Evolutionary conservation across 2,888 invertebrate genomes (phyloP), one percentile per base, ranked within the genome.

Genomic region (Agrochola macilenta): DNA sequence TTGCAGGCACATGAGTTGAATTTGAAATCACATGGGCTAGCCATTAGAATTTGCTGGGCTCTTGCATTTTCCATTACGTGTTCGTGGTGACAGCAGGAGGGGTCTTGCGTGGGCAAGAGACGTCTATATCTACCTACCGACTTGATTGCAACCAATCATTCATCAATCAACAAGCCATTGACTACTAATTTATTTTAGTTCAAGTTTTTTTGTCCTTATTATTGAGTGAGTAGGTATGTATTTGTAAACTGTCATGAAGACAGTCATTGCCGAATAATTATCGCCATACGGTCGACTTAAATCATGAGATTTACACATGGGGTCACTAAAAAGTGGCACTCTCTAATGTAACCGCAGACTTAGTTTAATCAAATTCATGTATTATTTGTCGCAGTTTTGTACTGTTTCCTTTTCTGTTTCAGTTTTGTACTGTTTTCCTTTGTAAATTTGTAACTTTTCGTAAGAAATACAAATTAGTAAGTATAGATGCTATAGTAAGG

Each of bases 1-100:
- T 60, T 58, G 39, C 39, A 49, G 14, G 39, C 49, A 69, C 69
- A 43, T 43, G 39, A 20, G 69, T 20, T 30, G 58, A 78, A 60
- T 76, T 30, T 49, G 30, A 43, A 69, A 69, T 52, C 26, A 30
- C 49, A 39, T 58, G 26, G 3, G 4, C 26, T 64, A 26, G 26
- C n/a, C 23, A 7, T 26, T 46, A 5, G 4, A 49, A 65, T 20
- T 66, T n/a, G 17, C 57, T 49, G 9, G 23, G 26, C 35, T 57
- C 7, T 17, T 68, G n/a, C 9, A 58, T 46, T 20, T 60, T n/a
- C 49, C 9, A 78, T n/a, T 43, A 52, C 52, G 69, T 52, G 52
- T 52, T 7, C 8, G 52, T 30, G 23, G 17, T 30, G 52, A 61
- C 9, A 61, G 17, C 17, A 60, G 39, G n/a, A n/a, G n/a, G n/a